These are phyloP conservation scores for Drosophila recens DNA, from an alignment of 2,888 invertebrate genomes.

Conservation along the genomic window DNA sequence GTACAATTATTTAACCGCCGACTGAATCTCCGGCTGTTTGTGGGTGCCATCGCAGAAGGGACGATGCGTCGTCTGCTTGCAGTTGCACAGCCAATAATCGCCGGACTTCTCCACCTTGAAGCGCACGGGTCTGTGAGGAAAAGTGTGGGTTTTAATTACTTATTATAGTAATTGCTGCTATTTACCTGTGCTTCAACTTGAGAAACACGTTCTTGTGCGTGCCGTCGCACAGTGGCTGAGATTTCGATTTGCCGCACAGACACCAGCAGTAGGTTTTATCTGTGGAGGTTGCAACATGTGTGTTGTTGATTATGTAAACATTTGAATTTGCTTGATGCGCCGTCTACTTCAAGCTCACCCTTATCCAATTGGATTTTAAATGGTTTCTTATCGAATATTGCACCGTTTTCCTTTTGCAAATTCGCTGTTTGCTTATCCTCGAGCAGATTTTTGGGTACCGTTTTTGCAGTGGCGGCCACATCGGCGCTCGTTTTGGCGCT, in stretches of 20 bases:
- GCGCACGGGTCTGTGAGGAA: slow-evolving; percentile 88
- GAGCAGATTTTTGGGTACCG: slow-evolving; percentile 89
- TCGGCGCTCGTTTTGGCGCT: slow-evolving; percentile 42
- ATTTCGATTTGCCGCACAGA: slow-evolving; percentile 95
- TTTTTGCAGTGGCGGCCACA: slow-evolving; percentile 65
- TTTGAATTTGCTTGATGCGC: background rate
- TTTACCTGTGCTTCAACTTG: slow-evolving; percentile 90
- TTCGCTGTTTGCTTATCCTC: slow-evolving; percentile 87
- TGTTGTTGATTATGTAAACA: slow-evolving; percentile 59
- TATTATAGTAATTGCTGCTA: background rate
- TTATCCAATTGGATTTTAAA: slow-evolving; percentile 91
- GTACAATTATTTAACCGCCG: slow-evolving; percentile 84
- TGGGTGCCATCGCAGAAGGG: slow-evolving; percentile 99
- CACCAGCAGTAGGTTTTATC: slow-evolving; percentile 96
- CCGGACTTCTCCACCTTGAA: slow-evolving; percentile 95
- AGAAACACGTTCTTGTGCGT: slow-evolving; percentile 92
- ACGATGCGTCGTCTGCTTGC: slow-evolving; percentile 96
- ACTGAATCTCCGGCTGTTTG: slow-evolving; percentile 89
- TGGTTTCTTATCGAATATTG: slow-evolving; percentile 95
- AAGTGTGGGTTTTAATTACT: background rate
- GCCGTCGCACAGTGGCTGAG: slow-evolving; percentile 97
- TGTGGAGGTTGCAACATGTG: slow-evolving; percentile 50
- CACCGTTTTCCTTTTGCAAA: slow-evolving; percentile 90
- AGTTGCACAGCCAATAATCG: slow-evolving; percentile 98
- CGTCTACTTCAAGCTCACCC: slow-evolving; percentile 84